Conservation (phyloP, 2,113 vertebrate genomes). For the Gopherus evgoodei region DNA sequence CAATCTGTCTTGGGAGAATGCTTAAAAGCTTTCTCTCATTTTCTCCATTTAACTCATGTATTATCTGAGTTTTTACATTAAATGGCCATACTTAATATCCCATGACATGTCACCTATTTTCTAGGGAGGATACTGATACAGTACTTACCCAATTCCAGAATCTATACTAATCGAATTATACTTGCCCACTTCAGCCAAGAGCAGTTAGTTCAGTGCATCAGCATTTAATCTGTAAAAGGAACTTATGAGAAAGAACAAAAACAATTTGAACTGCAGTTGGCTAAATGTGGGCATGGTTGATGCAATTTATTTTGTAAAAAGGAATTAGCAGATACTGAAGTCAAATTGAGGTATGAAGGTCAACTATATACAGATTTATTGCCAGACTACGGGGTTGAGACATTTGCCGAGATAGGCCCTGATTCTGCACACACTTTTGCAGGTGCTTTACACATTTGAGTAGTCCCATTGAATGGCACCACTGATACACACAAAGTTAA, state of each 20-base stretch:
- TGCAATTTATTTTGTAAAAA: slow-evolving; percentile 82
- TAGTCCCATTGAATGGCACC: background rate
- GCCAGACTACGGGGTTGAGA: background rate
- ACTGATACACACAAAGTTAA: background rate
- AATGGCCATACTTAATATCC: slow-evolving; percentile 88
- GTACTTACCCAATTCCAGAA: slow-evolving; percentile 81
- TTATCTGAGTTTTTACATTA: slow-evolving; percentile 89
- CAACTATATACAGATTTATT: slow-evolving; percentile 61
- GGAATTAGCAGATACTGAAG: slow-evolving; percentile 80
- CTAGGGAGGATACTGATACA: slow-evolving; percentile 80
- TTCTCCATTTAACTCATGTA: slow-evolving; percentile 87
- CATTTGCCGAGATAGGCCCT: slow-evolving; percentile 24
- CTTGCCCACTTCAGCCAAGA: slow-evolving; percentile 71
- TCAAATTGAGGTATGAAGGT: slow-evolving; percentile 72
- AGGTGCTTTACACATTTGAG: background rate
- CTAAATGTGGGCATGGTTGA: slow-evolving; percentile 74
- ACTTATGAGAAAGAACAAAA: slow-evolving; percentile 81
- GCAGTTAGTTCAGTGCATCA: slow-evolving; percentile 72
- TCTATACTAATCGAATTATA: slow-evolving; percentile 83
- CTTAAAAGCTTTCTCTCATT: slow-evolving; percentile 89
- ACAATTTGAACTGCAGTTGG: slow-evolving; percentile 78
- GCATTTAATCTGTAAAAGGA: slow-evolving; percentile 87
- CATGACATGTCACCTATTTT: slow-evolving; percentile 83
- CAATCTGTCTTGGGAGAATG: slow-evolving; percentile 82
- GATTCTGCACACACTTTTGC: background rate